Base-by-base conservation (phyloP, 2,113 vertebrate species). In the Podilymbus podiceps region DNA sequence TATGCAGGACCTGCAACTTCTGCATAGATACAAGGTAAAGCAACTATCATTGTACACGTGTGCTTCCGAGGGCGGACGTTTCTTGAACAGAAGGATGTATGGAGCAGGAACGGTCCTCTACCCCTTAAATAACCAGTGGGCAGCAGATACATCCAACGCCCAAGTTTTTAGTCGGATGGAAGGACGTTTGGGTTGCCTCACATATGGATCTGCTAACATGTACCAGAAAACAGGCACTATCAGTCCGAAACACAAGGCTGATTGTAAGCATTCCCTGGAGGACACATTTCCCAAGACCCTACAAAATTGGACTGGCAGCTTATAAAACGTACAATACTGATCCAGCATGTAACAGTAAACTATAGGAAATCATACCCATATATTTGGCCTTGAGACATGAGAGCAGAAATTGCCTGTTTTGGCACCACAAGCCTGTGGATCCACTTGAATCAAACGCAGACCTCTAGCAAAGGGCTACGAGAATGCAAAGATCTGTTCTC, bases 341-440 rank as follows among this genome's bases (percentile, higher is more conserved):
- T 95, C 87, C 93, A 94, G 71, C 92, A 79, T 95, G 96, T 95
- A 95, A 97, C 89, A 95, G 95, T 95, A 96, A 97, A 96, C 95
- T 91, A 63, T 91, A 96, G 96, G 92, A 97, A 97, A 97, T 95
- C 94, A 93, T 95, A 96, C 58, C 86, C 96, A 95, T 93, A 95
- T 47, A 95, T 89, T 95, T 97, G 96, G 95, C 95, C 83, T 92
- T 96, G 87, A 96, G 94, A 96, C 89, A 91, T 5, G 6, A 95
- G 84, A 1, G 21, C 62, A 96, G 95, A 75, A 97, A 97, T 90
- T 95, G 95, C 83, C 95, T 93, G 53, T 91, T 97, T 85, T 96
- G 93, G 95, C 94, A 96, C 74, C 76, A 75, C 40, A 12, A 74
- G 83, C 68, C 86, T 35, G 46, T 93, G 97, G 84, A 96, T 92